Evolutionary conservation across 2,888 invertebrate species (phyloP).

Genomic region (Patella depressa): DNA sequence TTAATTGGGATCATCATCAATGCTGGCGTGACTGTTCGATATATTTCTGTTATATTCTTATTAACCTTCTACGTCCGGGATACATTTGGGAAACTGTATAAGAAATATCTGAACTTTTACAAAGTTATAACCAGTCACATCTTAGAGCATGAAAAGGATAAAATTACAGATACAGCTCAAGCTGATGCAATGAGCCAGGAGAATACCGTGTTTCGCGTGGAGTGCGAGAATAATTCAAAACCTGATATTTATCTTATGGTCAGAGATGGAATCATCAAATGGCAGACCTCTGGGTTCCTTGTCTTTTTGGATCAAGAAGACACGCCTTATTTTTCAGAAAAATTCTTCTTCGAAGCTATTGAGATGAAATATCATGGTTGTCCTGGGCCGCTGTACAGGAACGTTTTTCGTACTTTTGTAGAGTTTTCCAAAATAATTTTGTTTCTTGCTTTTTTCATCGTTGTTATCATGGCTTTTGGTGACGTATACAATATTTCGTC

Average conservation of each 20-base stretch:
- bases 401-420: constrained; percentile 41
- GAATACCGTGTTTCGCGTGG: constrained; percentile 59
- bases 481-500: constrained; percentile 52
- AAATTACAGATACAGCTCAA: constrained; percentile 41
- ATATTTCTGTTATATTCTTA: constrained; percentile 57
- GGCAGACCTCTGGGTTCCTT: constrained; percentile 52
- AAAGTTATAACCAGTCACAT: constrained; percentile 38
- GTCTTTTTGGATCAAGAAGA: constrained; percentile 55
- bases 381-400: constrained; percentile 52
- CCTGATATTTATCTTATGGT: constrained; percentile 31
- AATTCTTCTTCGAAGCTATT: constrained; percentile 51
- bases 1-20: constrained; percentile 65
- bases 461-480: constrained; percentile 54
- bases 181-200: constrained; percentile 43
- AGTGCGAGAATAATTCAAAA: constrained; percentile 39
- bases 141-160: constrained; percentile 33
- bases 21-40: constrained; percentile 55
- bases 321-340: constrained; percentile 50
- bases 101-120: constrained; percentile 62
- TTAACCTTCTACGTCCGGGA: constrained; percentile 59
- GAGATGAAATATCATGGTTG: constrained; percentile 50
- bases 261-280: constrained; percentile 36
- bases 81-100: constrained; percentile 58
- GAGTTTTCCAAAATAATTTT: constrained; percentile 47
- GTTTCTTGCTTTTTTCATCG: constrained; percentile 53